phyloP scores from a whole-genome alignment of 2,888 invertebrate genomes.

The Folsomia manolachei region DNA sequence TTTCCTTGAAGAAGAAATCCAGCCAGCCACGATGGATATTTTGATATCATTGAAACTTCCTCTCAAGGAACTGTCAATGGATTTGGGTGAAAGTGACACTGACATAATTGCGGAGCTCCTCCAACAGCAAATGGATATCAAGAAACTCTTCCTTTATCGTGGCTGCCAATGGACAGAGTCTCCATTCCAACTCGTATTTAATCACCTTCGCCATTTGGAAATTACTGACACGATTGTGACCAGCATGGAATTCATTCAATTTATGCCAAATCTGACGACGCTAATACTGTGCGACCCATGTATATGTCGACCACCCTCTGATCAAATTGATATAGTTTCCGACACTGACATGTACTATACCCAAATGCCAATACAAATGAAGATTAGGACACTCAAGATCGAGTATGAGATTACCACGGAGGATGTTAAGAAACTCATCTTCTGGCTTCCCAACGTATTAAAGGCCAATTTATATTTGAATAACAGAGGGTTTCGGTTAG shows the following conservation, averaged over 20 bases:
- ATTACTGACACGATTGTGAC: conserved; percentile 34
- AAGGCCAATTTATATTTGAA: conserved; percentile 31
- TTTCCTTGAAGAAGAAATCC: too few relatives aligned
- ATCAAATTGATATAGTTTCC: conserved; percentile 31
- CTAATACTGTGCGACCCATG: conserved; percentile 14
- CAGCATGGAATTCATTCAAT: conserved; percentile 31
- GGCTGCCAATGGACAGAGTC: conserved; percentile 33
- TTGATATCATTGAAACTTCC: conserved; percentile 32
- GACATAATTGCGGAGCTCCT: too few relatives aligned
- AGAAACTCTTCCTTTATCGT: conserved; percentile 34
- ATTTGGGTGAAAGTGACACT: too few relatives aligned
- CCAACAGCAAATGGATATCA: conserved; percentile 27
- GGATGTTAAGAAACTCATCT: conserved; percentile 30
- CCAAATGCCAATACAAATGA: conserved; percentile 15
- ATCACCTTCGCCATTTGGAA: conserved; percentile 30
- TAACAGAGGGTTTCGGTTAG: conserved; percentile 26
- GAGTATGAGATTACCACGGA: conserved; percentile 34
- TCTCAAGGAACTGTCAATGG: conserved; percentile 31
- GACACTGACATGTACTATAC: conserved; percentile 27
- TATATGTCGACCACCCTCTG: conserved; percentile 30
- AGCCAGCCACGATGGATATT: conserved; percentile 4
- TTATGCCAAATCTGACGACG: conserved; percentile 30
- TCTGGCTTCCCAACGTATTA: conserved; percentile 36
- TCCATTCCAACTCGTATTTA: conserved; percentile 37
- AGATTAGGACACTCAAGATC: conserved; percentile 23